These are phyloP conservation scores for Archocentrus centrarchus DNA, from an alignment of 2,113 vertebrate species.

Conservation along the genomic window DNA sequence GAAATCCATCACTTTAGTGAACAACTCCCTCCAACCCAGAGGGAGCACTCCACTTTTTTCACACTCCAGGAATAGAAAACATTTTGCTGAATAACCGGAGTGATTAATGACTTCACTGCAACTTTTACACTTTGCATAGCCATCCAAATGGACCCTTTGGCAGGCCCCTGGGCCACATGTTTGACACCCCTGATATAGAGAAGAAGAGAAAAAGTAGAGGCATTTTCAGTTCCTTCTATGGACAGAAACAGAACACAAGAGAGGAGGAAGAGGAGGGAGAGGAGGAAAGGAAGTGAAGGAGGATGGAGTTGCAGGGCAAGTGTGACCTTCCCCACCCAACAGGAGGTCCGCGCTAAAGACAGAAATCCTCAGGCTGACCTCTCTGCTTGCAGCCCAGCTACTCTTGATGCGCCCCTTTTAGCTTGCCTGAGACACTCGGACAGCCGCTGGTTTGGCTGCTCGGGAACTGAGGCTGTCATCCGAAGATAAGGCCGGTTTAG, in stretches of 20 bases:
- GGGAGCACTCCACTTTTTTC: background rate
- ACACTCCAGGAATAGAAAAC: background rate
- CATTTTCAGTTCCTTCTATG: background rate
- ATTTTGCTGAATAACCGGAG: background rate
- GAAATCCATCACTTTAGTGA: too few species aligned
- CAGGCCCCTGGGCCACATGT: background rate
- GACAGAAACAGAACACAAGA: background rate
- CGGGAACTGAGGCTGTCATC: background rate
- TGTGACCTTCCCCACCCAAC: constrained; percentile 43
- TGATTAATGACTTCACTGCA: background rate
- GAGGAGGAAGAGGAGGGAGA: background rate
- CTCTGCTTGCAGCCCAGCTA: background rate
- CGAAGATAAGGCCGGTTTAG: background rate
- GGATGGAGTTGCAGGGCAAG: constrained; percentile 20
- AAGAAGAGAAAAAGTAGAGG: background rate
- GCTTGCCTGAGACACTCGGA: constrained; percentile 1
- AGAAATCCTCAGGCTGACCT: constrained; percentile 46
- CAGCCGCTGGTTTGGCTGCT: background rate
- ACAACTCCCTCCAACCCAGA: too few species aligned
- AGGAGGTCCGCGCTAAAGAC: constrained; percentile 46
- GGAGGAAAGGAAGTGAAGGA: background rate
- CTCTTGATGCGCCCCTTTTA: constrained; percentile 25
- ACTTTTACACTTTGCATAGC: background rate
- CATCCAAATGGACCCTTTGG: background rate
- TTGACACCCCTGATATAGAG: background rate